Conservation (phyloP, 2,113 vertebrate genomes). For the Sceloporus undulatus region DNA sequence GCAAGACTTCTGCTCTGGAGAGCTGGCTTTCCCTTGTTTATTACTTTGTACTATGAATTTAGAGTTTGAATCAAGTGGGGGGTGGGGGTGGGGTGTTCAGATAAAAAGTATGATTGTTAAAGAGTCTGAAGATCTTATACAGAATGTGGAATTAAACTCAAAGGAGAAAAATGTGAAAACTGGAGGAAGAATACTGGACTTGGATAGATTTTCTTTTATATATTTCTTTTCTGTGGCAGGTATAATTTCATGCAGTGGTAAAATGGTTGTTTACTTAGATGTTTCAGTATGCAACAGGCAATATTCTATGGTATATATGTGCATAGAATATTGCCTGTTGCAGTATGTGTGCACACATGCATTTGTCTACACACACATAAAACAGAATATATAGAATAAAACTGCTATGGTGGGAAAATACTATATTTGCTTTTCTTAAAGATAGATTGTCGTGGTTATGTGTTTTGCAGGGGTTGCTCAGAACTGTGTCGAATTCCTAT, state of each 20-base stretch:
- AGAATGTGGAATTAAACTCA: too few species aligned
- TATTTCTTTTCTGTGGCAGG: background rate
- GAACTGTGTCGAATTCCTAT: conserved; percentile 97
- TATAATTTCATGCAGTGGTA: background rate
- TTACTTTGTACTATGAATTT: too few species aligned
- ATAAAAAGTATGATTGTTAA: too few species aligned
- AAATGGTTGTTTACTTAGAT: background rate
- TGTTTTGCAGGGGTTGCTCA: conserved; percentile 88
- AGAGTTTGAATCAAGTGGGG: too few species aligned
- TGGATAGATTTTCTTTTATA: background rate
- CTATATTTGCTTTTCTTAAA: background rate
- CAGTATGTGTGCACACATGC: too few species aligned
- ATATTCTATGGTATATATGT: background rate
- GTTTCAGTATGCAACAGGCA: background rate
- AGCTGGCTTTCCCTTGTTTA: too few species aligned
- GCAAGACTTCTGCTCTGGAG: too few species aligned
- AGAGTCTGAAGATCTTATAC: too few species aligned
- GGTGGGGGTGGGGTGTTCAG: too few species aligned
- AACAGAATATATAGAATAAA: background rate
- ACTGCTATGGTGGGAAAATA: background rate
- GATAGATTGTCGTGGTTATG: conserved; percentile 33
- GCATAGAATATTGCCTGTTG: background rate
- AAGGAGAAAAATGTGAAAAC: too few species aligned
- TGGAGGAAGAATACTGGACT: background rate
- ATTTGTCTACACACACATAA: too few species aligned